phyloP scores from a whole-genome alignment of 1,140 invertebrate genomes.

The Drosophila nebulosa region DNA sequence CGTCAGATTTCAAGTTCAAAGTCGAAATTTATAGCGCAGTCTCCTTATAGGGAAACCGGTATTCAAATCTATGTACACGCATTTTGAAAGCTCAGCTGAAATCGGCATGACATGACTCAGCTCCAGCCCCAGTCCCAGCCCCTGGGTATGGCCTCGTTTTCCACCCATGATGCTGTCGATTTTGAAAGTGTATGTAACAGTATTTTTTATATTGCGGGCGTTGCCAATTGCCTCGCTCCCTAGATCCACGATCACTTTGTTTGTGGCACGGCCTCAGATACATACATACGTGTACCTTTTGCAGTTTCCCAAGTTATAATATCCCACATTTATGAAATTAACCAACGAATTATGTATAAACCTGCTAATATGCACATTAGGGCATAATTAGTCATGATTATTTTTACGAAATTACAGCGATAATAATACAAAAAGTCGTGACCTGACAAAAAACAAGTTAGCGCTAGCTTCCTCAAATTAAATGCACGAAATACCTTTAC shows the following conservation, averaged over 20 bases:
- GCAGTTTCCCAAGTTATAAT: not conserved
- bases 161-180: constrained; percentile 82
- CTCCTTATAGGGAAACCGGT: constrained; percentile 5
- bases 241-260: not conserved
- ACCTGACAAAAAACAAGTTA: constrained; percentile 14
- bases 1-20: constrained; percentile 41
- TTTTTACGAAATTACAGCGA: not conserved
- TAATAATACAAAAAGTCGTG: constrained; percentile 20
- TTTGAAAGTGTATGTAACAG: constrained; percentile 23
- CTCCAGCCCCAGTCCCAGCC: constrained; percentile 5
- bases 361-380: constrained; percentile 96
- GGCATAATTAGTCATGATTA: constrained; percentile 87
- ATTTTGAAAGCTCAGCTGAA: not conserved
- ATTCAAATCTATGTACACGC: constrained; percentile 16
- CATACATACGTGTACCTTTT: constrained; percentile 33
- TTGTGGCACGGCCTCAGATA: not conserved
- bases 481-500: not conserved
- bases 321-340: not conserved
- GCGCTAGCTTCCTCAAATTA: not conserved
- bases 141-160: constrained; percentile 83
- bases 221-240: not conserved
- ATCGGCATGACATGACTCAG: constrained; percentile 33
- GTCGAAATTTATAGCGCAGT: constrained; percentile 13
- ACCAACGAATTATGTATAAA: constrained; percentile 62
- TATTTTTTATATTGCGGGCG: constrained; percentile 22